These are phyloP conservation scores for Synodontis membranacea DNA, from an alignment of 2,113 vertebrate genomes.

Conservation along the genomic window DNA sequence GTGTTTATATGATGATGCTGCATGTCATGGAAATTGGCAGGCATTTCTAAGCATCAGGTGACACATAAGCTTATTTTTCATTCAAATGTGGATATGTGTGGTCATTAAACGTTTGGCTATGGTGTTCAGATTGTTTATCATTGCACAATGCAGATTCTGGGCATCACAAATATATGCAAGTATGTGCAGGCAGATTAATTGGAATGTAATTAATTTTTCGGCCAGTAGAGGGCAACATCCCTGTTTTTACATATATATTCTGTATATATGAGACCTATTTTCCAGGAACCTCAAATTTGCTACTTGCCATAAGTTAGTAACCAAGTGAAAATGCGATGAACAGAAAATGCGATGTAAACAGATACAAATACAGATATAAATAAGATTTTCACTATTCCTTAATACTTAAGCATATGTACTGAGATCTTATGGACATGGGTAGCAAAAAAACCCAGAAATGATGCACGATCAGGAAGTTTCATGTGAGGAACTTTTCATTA, in stretches of 20 bases:
- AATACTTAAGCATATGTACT: neutral
- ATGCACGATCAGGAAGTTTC: neutral
- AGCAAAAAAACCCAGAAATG: neutral
- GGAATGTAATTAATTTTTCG: neutral
- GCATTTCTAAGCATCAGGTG: neutral
- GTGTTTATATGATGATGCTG: neutral
- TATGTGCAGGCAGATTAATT: neutral
- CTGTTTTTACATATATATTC: no score
- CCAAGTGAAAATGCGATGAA: neutral
- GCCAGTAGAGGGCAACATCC: neutral
- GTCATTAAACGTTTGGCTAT: neutral
- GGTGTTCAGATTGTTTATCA: neutral
- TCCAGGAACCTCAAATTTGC: neutral
- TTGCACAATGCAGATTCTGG: neutral
- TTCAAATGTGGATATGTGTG: neutral
- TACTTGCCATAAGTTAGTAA: neutral
- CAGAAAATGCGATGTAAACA: neutral
- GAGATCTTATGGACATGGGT: neutral
- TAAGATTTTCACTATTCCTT: neutral
- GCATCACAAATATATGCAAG: neutral
- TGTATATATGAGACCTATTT: neutral
- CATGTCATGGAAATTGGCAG: neutral
- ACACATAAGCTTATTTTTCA: neutral
- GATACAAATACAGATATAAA: neutral
- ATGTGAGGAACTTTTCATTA: neutral